These are phyloP conservation scores for Ursus arctos DNA, from an alignment of 2,113 vertebrate genomes.

Conservation along the genomic window DNA sequence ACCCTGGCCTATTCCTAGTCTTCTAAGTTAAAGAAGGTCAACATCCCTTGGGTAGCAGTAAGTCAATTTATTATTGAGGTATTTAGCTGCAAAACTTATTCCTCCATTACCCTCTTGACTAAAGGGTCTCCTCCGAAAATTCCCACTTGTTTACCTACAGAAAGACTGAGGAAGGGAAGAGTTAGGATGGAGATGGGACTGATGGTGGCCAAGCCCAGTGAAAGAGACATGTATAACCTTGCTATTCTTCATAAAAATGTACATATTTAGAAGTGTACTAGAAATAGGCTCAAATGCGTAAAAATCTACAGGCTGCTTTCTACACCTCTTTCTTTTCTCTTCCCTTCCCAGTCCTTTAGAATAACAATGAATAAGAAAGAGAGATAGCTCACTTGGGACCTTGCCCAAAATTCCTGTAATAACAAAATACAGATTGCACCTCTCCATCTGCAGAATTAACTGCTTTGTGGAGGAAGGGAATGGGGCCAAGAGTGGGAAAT, in stretches of 20 bases:
- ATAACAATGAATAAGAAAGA: neutral
- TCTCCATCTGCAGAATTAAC: constrained; percentile 15
- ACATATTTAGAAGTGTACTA: constrained; percentile 8
- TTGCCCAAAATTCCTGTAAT: constrained; percentile 22
- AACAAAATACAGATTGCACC: neutral
- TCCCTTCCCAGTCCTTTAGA: neutral
- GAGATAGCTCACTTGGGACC: neutral
- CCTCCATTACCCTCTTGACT: neutral
- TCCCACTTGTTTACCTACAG: constrained; percentile 2
- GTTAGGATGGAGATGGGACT: neutral
- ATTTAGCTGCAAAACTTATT: constrained; percentile 51
- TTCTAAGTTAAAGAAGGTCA: constrained; percentile 49
- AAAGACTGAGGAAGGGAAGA: neutral
- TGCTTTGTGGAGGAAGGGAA: neutral
- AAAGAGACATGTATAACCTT: constrained; percentile 29
- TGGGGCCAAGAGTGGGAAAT: neutral
- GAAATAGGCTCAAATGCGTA: neutral
- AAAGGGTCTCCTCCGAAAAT: constrained; percentile 27
- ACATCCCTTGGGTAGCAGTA: neutral
- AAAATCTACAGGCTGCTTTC: neutral
- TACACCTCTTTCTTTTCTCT: neutral
- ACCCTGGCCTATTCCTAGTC: neutral
- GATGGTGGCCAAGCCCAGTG: neutral
- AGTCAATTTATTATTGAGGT: constrained; percentile 33
- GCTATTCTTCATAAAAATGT: constrained; percentile 18